A percentile compares a stretch with the other conserved stretches of the same genome.
phyloP scores from a whole-genome alignment of 1,140 invertebrate genomes.

The Diachasma alloeum region DNA sequence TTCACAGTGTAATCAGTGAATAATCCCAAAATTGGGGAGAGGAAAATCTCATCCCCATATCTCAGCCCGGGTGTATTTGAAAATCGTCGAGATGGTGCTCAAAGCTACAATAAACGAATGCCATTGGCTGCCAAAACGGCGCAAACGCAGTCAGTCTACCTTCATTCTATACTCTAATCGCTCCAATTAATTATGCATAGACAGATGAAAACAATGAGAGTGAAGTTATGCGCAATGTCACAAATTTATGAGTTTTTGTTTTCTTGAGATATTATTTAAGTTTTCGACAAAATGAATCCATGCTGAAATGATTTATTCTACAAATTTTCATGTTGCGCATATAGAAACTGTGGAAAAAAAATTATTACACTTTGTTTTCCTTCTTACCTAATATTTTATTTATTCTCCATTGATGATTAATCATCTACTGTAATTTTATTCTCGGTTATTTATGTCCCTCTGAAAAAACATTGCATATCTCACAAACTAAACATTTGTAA shows the following conservation, averaged over 20 bases:
- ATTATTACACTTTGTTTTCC: background rate
- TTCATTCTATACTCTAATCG: background rate
- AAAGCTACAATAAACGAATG: background rate
- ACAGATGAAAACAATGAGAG: background rate
- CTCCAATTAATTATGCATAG: background rate
- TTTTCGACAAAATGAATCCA: too few relatives aligned
- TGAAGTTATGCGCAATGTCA: background rate
- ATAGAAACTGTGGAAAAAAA: background rate
- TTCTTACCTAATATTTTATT: background rate
- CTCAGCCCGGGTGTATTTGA: background rate
- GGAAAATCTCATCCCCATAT: background rate
- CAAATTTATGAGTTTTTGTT: too few relatives aligned
- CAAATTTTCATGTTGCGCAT: too few relatives aligned
- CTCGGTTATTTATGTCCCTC: background rate
- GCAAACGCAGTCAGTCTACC: background rate
- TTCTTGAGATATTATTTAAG: too few relatives aligned
- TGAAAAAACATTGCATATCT: background rate
- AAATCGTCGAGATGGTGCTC: background rate
- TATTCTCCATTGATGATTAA: background rate
- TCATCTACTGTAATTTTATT: background rate
- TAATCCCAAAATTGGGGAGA: background rate
- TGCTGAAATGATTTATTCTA: too few relatives aligned
- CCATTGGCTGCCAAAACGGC: background rate
- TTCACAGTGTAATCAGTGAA: background rate
- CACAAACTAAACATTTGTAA: too few relatives aligned